Percentiles rank a stretch among this genome's conserved stretches.
Evolutionary conservation across 2,797 vertebrate species (phyloP).

Genomic region (Ctenosaura bakeri): DNA sequence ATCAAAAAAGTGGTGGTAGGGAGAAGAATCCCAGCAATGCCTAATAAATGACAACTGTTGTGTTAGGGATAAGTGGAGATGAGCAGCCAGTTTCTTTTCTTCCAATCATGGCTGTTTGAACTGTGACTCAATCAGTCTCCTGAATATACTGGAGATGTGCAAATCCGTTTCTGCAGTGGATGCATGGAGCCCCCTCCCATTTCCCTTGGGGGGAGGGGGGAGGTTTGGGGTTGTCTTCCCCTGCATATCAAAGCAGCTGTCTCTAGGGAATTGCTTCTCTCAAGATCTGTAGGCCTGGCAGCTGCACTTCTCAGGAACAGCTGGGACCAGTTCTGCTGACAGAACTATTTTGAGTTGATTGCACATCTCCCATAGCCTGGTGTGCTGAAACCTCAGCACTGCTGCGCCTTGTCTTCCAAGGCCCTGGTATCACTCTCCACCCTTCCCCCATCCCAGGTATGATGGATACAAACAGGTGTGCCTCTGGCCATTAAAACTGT

Average conservation of each 20-base stretch:
- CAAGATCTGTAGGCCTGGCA: not conserved
- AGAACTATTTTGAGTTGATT: constrained; percentile 14
- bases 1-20: not conserved
- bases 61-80: too few species aligned
- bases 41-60: not conserved
- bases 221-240: not conserved
- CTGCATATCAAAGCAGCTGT: constrained; percentile 24
- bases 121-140: not conserved
- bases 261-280: constrained; percentile 8
- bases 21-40: not conserved
- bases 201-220: not conserved
- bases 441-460: not conserved
- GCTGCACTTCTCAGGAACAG: constrained; percentile 29
- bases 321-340: constrained; percentile 27
- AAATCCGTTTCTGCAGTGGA: not conserved
- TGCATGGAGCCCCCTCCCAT: not conserved
- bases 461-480: not conserved
- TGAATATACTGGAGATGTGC: not conserved
- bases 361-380: constrained; percentile 3
- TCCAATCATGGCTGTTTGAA: constrained; percentile 10
- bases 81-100: not conserved
- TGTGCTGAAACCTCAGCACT: not conserved
- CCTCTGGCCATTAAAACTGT: too few species aligned
- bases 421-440: too few species aligned
- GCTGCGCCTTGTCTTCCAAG: not conserved